phyloP scores from a whole-genome alignment of 2,888 invertebrate genomes.

The Leptogaster cylindrica region DNA sequence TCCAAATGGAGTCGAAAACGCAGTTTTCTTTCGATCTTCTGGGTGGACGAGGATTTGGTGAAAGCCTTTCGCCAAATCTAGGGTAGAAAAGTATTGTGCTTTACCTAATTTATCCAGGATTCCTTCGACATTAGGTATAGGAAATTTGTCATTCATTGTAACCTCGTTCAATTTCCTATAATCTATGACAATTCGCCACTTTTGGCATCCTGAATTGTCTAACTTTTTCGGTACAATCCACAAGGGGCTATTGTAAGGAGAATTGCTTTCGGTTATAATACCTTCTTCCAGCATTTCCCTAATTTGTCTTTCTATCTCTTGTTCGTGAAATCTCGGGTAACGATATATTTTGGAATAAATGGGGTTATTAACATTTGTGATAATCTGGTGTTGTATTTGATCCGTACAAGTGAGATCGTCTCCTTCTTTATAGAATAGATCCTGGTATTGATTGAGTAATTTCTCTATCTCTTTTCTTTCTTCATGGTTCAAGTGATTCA shows the following conservation, averaged over 20 bases:
- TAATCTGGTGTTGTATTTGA: not conserved
- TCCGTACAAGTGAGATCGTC: not conserved
- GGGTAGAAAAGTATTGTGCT: slow-evolving; percentile 41
- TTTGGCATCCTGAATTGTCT: too few relatives aligned
- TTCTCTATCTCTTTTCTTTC: not conserved
- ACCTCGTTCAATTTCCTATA: too few relatives aligned
- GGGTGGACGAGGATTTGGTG: slow-evolving; percentile 39
- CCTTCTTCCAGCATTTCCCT: too few relatives aligned
- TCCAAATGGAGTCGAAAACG: slow-evolving; percentile 33
- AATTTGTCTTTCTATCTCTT: not conserved
- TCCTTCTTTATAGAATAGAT: not conserved
- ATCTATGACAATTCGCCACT: too few relatives aligned
- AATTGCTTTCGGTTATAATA: too few relatives aligned
- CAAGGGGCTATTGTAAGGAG: too few relatives aligned
- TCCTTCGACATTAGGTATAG: slow-evolving; percentile 48
- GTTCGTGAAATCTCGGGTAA: not conserved
- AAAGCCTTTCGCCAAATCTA: slow-evolving; percentile 50
- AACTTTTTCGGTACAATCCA: too few relatives aligned
- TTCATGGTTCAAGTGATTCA: not conserved
- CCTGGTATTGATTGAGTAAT: not conserved
- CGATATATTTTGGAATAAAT: not conserved
- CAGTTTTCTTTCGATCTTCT: slow-evolving; percentile 28
- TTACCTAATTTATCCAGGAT: slow-evolving; percentile 3
- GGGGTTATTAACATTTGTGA: not conserved
- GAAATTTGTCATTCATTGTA: too few relatives aligned